Evolutionary conservation across 2,888 invertebrate genomes (phyloP).

Genomic region (Drosophila algonquin): DNA sequence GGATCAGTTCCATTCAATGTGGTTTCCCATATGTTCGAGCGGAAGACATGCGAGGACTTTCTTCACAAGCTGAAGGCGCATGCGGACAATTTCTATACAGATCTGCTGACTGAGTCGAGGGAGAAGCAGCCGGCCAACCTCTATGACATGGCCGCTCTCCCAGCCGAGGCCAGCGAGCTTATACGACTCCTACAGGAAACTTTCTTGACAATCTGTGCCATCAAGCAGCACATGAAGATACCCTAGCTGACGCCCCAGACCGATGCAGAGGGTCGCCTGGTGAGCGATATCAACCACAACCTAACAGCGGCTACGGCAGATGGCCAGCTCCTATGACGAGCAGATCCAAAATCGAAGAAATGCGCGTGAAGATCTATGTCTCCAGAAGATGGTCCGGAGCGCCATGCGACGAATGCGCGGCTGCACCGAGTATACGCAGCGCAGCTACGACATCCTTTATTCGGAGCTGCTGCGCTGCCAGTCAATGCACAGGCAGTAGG

Average conservation of each 20-base stretch:
- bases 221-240: slow-evolving; percentile 81
- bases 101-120: slow-evolving; percentile 87
- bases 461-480: slow-evolving; percentile 91
- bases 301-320: slow-evolving; percentile 86
- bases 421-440: slow-evolving; percentile 72
- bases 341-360: slow-evolving; percentile 86
- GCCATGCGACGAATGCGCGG: slow-evolving; percentile 86
- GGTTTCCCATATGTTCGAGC: slow-evolving; percentile 79
- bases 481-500: slow-evolving; percentile 89
- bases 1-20: slow-evolving; percentile 69
- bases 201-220: slow-evolving; percentile 86
- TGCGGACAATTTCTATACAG: slow-evolving; percentile 86
- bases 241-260: slow-evolving; percentile 78
- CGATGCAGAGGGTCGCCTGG: slow-evolving; percentile 80
- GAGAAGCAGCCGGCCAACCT: slow-evolving; percentile 84
- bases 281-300: slow-evolving; percentile 85
- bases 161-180: slow-evolving; percentile 83
- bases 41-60: slow-evolving; percentile 69
- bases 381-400: slow-evolving; percentile 87
- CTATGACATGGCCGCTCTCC: slow-evolving; percentile 85
- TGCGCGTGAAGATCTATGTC: slow-evolving; percentile 87
- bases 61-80: slow-evolving; percentile 77
- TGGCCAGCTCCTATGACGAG: slow-evolving; percentile 86
- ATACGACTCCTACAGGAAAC: slow-evolving; percentile 81
- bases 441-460: slow-evolving; percentile 82